phyloP scores from a whole-genome alignment of 2,888 invertebrate genomes.

The Temnothorax ravouxi region DNA sequence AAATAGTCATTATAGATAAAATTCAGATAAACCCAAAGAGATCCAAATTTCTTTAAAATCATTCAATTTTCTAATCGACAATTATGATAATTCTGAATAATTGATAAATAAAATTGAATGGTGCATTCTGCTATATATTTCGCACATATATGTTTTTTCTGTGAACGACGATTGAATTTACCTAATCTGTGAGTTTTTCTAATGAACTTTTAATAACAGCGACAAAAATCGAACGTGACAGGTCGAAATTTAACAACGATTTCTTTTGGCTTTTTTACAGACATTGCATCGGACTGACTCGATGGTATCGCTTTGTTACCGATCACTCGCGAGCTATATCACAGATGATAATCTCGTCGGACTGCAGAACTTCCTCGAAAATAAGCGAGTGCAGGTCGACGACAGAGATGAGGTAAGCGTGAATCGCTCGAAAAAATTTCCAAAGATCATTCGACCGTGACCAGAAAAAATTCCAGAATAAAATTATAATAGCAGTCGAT shows the following conservation, averaged over 20 bases:
- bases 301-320: slow-evolving; percentile 96
- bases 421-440: not conserved
- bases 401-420: slow-evolving; percentile 92
- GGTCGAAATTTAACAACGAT: slow-evolving; percentile 38
- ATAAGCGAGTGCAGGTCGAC: slow-evolving; percentile 93
- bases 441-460: not conserved
- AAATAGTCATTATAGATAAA: not conserved
- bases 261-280: slow-evolving; percentile 86
- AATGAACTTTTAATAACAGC: slow-evolving; percentile 21
- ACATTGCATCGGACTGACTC: slow-evolving; percentile 96
- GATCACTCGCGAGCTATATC: slow-evolving; percentile 93
- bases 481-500: not conserved
- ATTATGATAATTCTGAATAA: not conserved
- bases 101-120: not conserved
- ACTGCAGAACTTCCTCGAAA: slow-evolving; percentile 93
- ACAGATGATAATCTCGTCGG: slow-evolving; percentile 93
- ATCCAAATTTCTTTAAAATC: not conserved
- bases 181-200: slow-evolving; percentile 36
- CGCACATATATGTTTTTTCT: not conserved
- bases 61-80: not conserved
- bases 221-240: not conserved
- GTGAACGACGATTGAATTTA: slow-evolving; percentile 1
- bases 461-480: not conserved
- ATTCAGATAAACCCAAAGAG: not conserved
- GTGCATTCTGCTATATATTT: slow-evolving; percentile 11